Evolutionary conservation across 2,113 vertebrate genomes (phyloP), one percentile per base, ranked within the genome.

Genomic region (Typhlomys cinereus): DNA sequence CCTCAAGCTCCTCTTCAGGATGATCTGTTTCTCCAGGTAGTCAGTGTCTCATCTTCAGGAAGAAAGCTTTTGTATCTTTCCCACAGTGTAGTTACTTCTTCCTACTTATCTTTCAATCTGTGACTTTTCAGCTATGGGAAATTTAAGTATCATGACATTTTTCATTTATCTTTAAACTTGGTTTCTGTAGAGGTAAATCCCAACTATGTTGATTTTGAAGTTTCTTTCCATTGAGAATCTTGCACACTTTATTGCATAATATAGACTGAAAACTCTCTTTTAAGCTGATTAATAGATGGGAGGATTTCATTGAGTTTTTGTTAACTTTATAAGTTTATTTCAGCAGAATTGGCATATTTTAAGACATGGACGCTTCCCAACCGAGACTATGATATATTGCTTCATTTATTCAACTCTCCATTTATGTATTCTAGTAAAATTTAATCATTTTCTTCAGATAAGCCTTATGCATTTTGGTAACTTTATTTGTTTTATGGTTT

Each of bases 191-290:
- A n/a, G n/a, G n/a, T 82, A 69, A 88, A 67, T 20, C 27, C 3
- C 48, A 50, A 78, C 73, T 27, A 36, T 85, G 92, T 93, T 50
- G 13, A 67, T 78, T 94, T 86, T 44, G 89, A 87, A 75, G 54
- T 52, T 59, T 7, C 5, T 70, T 50, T 59, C 21, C 41, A 2
- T 95, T 90, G 15, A 31, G 27, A 57, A 52, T 70, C 39, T 83
- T 74, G 21, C 46, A 29, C 6, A 14, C 70, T 79, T 92, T 83
- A 54, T 85, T 85, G 12, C 82, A 85, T 5, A 41, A 7, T 44
- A 6, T 36, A 31, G 90, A 85, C 21, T 66, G 52, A 74, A 57
- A 74, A 46, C 27, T 84, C 29, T 48, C 6, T 50, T 83, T 96
- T 73, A 86, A 88, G 31, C 46, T 81, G 44, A 62, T 52, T n/a